Base-by-base conservation (phyloP, 1,140 invertebrate species). In the Drosophila albomicans region DNA sequence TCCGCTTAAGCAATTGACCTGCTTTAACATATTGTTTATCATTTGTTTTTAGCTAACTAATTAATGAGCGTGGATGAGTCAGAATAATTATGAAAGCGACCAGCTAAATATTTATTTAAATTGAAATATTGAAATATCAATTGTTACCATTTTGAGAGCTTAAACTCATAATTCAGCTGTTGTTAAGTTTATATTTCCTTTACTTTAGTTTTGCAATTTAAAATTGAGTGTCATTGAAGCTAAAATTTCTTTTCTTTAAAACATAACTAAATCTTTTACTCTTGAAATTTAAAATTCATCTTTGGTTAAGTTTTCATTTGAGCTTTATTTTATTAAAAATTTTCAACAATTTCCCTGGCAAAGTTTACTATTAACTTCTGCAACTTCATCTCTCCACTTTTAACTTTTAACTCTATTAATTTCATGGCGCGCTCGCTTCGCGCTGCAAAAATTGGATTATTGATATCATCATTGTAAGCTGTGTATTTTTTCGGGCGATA, bases 401-500 rank as follows among this genome's bases (percentile, higher is more conserved):
- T 43, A 13, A 4, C 20, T 43, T 43, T 15, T 43, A 13, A 43
- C 13, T n/a, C 41, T n/a, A 43, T 43, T 43, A 13, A 43, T 5
- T 43, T 43, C 41, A 5, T 7, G 13, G 41, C 41, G 35, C 8
- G 35, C 11, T 38, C 8, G 5, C 5, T 5, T 32, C 11, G 38
- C 38, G 41, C 41, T 13, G 48, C 48, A 10, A 68, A 78, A 87
- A 87, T 88, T 78, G 84, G 82, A 87, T 88, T 87, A 88, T 87
- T 88, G 82, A 88, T 87, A 87, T 88, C 84, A 80, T 67, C 30
- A 62, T 43, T 82, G 69, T 88, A 88, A 84, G 65, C 67, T 72
- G 67, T 48, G 52, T 63, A 52, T 71, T 52, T 70, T 25, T 64
- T 7, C 15, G 8, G 8, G 32, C 11, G 8, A 20, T 64, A 48